Base-by-base conservation (phyloP, 2,888 invertebrate species). In the Metalampra italica region DNA sequence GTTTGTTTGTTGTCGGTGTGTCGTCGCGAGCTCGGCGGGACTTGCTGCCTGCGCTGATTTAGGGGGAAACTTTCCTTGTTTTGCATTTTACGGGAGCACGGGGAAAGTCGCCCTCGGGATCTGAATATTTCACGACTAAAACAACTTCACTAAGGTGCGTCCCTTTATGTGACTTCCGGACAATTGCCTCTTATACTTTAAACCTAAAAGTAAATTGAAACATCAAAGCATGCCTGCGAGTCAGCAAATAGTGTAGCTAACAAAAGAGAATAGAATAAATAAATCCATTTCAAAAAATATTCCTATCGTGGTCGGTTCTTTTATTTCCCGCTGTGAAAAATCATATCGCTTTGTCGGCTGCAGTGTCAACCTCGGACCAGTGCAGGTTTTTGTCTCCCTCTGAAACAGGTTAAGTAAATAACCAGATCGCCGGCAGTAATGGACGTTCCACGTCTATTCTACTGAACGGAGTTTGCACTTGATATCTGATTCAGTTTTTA, bases 391-490 rank as follows among this genome's bases (percentile, higher is more conserved):
- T 75, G 70, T 76, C 70, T 70, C 68, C 66, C 64, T 59, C 62
- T 70, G 75, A 78, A 82, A 72, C 76, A 75, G 83, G 83, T 79
- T 83, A 82, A 80, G 76, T 80, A 86, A 87, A 85, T 83, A 84
- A 68, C 70, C 61, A 62, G 75, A 78, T 78, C 71, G 44, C 32
- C 67, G 67, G 3, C 22, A 2, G 5, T 22, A 75, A 73, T 72
- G 65, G 69, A 69, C 64, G 75, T 76, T 72, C 66, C 68, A 63
- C 66, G 68, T 77, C 22, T 5, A 22, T 22, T 61, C 66, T 61
- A 58, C 60, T 67, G 71, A 73, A 78, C 73, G 66, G 69, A 75
- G 67, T 75, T 81, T 73, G 68, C 71, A 67, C 66, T 76, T 68
- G 71, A 72, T 72, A 65, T 62, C 61, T 66, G 75, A 70, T 76